These are phyloP conservation scores for Erythrolamprus reginae DNA, from an alignment of 2,113 vertebrate species.

Conservation along the genomic window DNA sequence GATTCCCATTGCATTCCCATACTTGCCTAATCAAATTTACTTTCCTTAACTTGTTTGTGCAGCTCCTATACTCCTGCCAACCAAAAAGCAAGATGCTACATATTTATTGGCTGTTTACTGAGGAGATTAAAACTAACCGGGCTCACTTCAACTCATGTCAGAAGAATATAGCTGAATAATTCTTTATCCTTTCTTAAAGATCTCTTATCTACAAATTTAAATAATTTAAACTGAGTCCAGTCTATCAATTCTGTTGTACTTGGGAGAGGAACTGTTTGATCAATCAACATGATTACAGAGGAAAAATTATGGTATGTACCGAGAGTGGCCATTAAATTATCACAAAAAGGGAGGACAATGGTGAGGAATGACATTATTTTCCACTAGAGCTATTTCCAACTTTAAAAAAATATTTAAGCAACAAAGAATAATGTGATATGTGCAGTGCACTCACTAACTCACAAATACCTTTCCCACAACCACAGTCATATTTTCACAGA, in stretches of 20 bases:
- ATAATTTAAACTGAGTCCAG: background rate
- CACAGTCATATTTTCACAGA: background rate
- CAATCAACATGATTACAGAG: background rate
- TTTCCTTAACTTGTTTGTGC: background rate
- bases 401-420: background rate
- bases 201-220: background rate
- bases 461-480: background rate
- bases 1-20: background rate
- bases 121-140: background rate
- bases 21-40: background rate
- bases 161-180: background rate
- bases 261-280: background rate
- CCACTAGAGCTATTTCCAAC: background rate
- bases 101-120: background rate
- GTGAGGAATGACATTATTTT: background rate
- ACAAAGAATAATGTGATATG: background rate
- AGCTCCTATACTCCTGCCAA: background rate
- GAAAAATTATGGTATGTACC: background rate
- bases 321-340: background rate
- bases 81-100: background rate
- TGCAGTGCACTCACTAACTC: background rate
- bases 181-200: background rate
- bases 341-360: background rate
- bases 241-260: background rate
- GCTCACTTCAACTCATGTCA: background rate